Evolutionary conservation across 1,140 invertebrate genomes (phyloP).

Genomic region (Pseudomyrmex dendroicus): DNA sequence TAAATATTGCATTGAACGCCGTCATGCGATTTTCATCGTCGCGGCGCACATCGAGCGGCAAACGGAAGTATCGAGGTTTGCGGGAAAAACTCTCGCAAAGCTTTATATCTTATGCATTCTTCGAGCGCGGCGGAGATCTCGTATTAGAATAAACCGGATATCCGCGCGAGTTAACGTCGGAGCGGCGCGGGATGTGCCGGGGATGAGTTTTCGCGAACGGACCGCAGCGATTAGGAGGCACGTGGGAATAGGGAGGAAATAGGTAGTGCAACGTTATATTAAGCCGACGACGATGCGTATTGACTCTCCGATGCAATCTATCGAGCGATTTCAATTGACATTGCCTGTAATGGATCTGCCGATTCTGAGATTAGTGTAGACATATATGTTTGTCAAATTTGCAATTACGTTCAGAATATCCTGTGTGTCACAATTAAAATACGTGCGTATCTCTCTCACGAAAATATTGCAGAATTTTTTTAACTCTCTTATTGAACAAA

Average conservation of each 20-base stretch:
- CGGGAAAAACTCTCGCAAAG: constrained; percentile 40
- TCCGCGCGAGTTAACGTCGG: constrained; percentile 27
- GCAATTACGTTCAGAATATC: constrained; percentile 4
- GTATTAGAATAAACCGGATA: constrained; percentile 62
- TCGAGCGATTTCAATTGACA: neutral
- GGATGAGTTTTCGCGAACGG: constrained; percentile 6
- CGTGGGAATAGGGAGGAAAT: constrained; percentile 18
- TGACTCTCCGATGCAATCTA: constrained; percentile 16
- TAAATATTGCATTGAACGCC: constrained; percentile 69
- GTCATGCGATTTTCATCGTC: constrained; percentile 64
- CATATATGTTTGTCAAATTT: neutral
- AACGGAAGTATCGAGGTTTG: constrained; percentile 40
- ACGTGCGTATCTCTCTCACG: neutral
- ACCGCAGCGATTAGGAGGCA: constrained; percentile 60
- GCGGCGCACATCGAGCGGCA: constrained; percentile 10
- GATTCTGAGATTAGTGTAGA: constrained; percentile 13
- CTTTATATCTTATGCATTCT: constrained; percentile 75
- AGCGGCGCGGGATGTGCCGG: constrained; percentile 25
- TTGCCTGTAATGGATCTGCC: constrained; percentile 4
- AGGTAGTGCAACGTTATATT: neutral
- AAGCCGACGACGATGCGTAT: constrained; percentile 16
- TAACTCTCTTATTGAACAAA: neutral
- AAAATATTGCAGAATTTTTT: neutral
- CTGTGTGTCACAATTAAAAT: no score
- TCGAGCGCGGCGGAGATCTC: constrained; percentile 24